These are phyloP conservation scores for Aulostomus chinensis DNA, from an alignment of 2,797 vertebrate genomes.

Conservation along the genomic window DNA sequence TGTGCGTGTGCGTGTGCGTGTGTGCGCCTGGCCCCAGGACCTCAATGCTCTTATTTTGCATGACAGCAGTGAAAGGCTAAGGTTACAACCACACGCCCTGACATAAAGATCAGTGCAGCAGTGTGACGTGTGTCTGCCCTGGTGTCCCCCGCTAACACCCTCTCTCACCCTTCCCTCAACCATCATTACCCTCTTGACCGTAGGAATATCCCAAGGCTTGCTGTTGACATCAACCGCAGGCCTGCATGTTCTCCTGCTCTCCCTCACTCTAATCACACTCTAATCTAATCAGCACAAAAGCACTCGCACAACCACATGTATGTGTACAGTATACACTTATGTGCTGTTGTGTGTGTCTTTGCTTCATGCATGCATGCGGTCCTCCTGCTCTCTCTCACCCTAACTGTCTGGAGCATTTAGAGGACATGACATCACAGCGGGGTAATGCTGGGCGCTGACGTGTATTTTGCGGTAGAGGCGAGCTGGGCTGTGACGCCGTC, in stretches of 20 bases:
- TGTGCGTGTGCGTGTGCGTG: not conserved
- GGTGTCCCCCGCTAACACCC: conserved; percentile 48
- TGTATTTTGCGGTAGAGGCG: conserved; percentile 51
- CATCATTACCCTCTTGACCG: conserved; percentile 61
- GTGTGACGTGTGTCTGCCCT: conserved; percentile 68
- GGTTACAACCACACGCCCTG: conserved; percentile 72
- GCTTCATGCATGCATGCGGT: conserved; percentile 13
- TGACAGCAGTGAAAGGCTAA: conserved; percentile 63
- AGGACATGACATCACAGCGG: conserved; percentile 61
- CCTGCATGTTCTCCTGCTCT: conserved; percentile 18
- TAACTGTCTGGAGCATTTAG: conserved; percentile 60
- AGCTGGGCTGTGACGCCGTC: conserved; percentile 36
- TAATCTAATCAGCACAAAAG: conserved; percentile 1
- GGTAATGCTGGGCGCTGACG: conserved; percentile 44
- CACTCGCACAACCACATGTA: conserved; percentile 1
- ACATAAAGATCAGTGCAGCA: conserved; percentile 59
- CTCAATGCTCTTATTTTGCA: conserved; percentile 57
- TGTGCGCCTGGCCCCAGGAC: conserved; percentile 35
- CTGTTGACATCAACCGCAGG: conserved; percentile 34
- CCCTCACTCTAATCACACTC: conserved; percentile 26
- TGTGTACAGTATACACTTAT: not conserved
- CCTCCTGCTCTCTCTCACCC: conserved; percentile 51
- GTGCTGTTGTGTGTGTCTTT: conserved; percentile 13
- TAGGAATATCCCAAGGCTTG: conserved; percentile 35
- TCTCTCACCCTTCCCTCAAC: conserved; percentile 45